Evolutionary conservation across 2,113 vertebrate genomes (phyloP), one percentile per base, ranked within the genome.

Genomic region (Melospiza georgiana): DNA sequence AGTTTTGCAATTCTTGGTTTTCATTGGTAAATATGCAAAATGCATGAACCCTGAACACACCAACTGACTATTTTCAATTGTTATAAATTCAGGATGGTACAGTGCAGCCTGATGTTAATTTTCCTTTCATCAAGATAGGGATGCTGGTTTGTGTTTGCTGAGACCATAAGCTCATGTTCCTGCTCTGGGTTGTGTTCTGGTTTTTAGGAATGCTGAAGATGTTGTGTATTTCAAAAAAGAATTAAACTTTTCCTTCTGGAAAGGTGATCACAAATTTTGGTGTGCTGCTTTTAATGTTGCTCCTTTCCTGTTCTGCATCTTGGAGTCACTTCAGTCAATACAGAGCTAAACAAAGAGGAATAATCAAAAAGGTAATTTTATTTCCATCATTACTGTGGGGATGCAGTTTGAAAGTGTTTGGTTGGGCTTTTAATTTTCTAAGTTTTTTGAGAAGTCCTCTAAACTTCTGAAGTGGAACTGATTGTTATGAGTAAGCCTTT

Each of bases 401-500:
- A 30, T 67, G 43, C 19, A 41, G 3, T 46, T 61, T 31, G 23
- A 41, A 92, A 78, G 28, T 6, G 5, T 58, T 48, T 44, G 12
- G 6, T 15, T 82, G 15, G 31, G 27, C 22, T 25, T 43, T 88
- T 51, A 49, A 3, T 51, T 83, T 55, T 55, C 5, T 49, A 14
- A 5, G 5, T 1, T 78, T 66, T 73, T 51, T 81, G 57, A 78
- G 43, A 79, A 49, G 82, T 78, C 17, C 44, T 73, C 43, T 62
- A 31, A 55, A 71, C 9, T 66, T 83, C 25, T 76, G 62, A 49
- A 83, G 20, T 37, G 11, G 31, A 71, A 17, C 16, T 66, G 30
- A 41, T 27, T 7, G 0, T 0, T 37, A 52, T 5, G 8, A 54
- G 6, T 33, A 51, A 57, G 7, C 48, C 35, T 49, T 52, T n/a